Evolutionary conservation across 2,113 vertebrate genomes (phyloP).

Genomic region (Hippocampus abdominalis): DNA sequence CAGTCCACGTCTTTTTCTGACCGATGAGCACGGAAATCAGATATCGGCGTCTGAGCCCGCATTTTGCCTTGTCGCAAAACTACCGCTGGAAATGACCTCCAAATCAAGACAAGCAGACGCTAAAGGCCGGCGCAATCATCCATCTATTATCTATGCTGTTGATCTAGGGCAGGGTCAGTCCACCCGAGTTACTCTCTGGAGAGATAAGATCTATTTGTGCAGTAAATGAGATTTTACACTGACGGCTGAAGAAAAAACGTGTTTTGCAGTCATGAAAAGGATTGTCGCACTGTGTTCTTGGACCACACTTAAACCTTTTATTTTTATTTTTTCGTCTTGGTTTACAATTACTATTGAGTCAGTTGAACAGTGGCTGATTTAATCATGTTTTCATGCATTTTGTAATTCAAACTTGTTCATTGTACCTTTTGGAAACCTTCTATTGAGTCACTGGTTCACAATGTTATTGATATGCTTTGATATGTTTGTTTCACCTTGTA

Average conservation of each 20-base stretch:
- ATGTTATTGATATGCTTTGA: background rate
- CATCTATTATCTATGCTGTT: background rate
- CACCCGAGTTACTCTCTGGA: background rate
- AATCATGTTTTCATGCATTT: background rate
- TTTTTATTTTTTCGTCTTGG: background rate
- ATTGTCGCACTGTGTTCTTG: background rate
- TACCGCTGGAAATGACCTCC: constrained; percentile 13
- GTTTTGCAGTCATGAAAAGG: background rate
- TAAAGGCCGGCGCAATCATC: constrained; percentile 8
- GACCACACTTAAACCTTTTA: background rate
- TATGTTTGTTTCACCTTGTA: background rate
- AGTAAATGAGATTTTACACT: constrained; percentile 4
- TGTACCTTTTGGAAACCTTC: background rate
- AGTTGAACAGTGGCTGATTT: background rate
- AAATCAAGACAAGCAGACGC: constrained; percentile 16
- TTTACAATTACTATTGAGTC: background rate
- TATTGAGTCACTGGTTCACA: background rate
- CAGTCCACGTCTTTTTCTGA: constrained; percentile 49
- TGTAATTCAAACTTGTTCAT: background rate
- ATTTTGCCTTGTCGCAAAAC: constrained; percentile 31
- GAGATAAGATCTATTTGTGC: background rate
- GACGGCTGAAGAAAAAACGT: background rate
- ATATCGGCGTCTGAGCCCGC: constrained; percentile 30
- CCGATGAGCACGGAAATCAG: constrained; percentile 28
- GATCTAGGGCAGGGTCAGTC: constrained; percentile 1